phyloP scores from a whole-genome alignment of 2,888 invertebrate species.

The Trissoscelio sp. region DNA sequence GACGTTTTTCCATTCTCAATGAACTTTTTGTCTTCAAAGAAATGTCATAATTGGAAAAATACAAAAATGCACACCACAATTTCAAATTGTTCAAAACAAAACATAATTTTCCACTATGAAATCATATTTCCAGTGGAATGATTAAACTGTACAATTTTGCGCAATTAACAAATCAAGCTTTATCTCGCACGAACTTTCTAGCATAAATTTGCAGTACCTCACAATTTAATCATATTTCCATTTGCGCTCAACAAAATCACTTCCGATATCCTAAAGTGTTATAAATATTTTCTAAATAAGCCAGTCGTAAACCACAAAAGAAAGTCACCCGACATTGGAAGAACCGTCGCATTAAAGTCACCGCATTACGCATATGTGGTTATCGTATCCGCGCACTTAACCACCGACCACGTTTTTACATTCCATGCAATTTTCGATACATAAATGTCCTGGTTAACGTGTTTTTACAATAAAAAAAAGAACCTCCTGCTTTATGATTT shows the following conservation, averaged over 20 bases:
- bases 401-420: background rate
- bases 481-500: background rate
- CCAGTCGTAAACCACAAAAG: conserved; percentile 52
- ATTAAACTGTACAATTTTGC: conserved; percentile 13
- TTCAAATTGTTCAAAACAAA: background rate
- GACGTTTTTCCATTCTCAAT: conserved; percentile 31
- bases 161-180: conserved; percentile 39
- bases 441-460: background rate
- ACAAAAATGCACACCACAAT: no score
- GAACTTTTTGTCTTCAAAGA: conserved; percentile 1
- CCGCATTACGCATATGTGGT: conserved; percentile 25
- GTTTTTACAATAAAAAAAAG: background rate
- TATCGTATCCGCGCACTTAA: conserved; percentile 29
- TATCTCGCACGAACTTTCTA: conserved; percentile 50
- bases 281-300: conserved; percentile 52
- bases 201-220: conserved; percentile 43
- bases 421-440: conserved; percentile 1
- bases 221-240: conserved; percentile 55
- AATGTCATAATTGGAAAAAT: background rate
- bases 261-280: conserved; percentile 47
- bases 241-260: conserved; percentile 29
- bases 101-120: conserved; percentile 13
- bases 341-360: conserved; percentile 27
- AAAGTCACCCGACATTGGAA: conserved; percentile 29
- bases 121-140: background rate